phyloP scores from a whole-genome alignment of 2,888 invertebrate species.

The Drosophila cracens region DNA sequence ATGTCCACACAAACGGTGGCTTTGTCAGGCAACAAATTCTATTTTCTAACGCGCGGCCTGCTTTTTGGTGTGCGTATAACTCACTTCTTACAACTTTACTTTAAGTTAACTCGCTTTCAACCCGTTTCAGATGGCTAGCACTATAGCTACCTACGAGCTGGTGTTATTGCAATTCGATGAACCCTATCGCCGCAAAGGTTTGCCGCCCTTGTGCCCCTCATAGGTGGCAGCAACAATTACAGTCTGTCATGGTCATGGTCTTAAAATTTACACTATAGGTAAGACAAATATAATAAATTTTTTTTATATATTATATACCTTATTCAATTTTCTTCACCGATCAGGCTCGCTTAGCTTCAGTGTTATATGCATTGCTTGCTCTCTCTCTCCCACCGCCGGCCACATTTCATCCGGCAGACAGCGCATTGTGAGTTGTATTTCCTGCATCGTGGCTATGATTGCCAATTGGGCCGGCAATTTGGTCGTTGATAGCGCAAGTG shows the following conservation, averaged over 20 bases:
- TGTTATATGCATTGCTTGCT: conserved; percentile 72
- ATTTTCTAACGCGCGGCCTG: conserved; percentile 87
- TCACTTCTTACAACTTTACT: not conserved
- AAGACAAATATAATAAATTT: not conserved
- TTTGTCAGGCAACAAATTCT: conserved; percentile 88
- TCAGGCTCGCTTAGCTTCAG: conserved; percentile 82
- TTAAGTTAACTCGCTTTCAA: not conserved
- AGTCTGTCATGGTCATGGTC: conserved; percentile 69
- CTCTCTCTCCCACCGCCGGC: conserved; percentile 80
- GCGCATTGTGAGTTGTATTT: conserved; percentile 77
- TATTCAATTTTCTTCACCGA: accelerated
- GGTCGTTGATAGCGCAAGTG: conserved; percentile 68
- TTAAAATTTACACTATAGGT: conserved; percentile 81
- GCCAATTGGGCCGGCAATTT: conserved; percentile 57
- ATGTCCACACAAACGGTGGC: conserved; percentile 86
- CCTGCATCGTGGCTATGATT: conserved; percentile 72
- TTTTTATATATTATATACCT: not conserved
- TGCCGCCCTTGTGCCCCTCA: conserved; percentile 78
- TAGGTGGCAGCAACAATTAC: conserved; percentile 34
- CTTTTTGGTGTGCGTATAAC: conserved; percentile 87
- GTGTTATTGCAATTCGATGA: conserved; percentile 88
- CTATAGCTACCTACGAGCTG: conserved; percentile 88
- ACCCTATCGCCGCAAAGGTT: conserved; percentile 79
- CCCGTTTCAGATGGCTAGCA: conserved; percentile 86
- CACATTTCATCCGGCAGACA: conserved; percentile 76